A percentile compares a stretch with the other conserved stretches of the same genome.
Conservation (phyloP, 2,797 vertebrate genomes). For the Microcaecilia unicolor region DNA sequence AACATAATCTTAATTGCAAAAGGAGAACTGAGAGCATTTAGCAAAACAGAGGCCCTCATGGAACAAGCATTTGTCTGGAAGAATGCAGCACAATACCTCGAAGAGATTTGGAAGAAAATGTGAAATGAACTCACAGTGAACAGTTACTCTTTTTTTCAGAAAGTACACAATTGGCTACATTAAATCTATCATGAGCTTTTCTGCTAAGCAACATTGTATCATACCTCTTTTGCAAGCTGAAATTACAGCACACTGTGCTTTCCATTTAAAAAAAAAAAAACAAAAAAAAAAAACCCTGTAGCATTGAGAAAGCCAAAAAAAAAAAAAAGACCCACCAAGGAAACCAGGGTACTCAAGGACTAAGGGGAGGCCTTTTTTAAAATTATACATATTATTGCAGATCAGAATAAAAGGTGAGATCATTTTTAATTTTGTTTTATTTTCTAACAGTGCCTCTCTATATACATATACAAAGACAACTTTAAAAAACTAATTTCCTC, state of each 20-base stretch:
- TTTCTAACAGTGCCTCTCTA: too few species aligned
- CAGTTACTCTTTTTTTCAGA: conserved; percentile 94
- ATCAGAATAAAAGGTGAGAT: too few species aligned
- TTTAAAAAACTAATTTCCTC: too few species aligned
- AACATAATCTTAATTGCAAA: conserved; percentile 98
- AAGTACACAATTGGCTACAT: conserved; percentile 85
- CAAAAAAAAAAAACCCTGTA: conserved; percentile 19
- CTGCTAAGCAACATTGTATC: conserved; percentile 72
- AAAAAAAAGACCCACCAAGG: conserved; percentile 26
- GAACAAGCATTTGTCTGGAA: conserved; percentile 78
- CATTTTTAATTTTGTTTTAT: too few species aligned
- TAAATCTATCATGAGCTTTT: conserved; percentile 74
- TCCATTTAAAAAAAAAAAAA: not conserved
- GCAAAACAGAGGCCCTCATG: conserved; percentile 72
- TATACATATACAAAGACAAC: too few species aligned
- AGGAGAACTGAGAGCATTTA: conserved; percentile 78
- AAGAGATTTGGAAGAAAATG: conserved; percentile 87
- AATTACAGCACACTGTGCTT: conserved; percentile 52
- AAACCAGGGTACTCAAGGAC: conserved; percentile 23
- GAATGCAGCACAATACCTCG: conserved; percentile 81
- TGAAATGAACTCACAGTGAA: conserved; percentile 97
- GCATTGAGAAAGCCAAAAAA: conserved; percentile 17
- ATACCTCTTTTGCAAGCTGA: conserved; percentile 55
- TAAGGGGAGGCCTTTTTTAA: too few species aligned
- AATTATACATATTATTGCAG: too few species aligned